Evolutionary conservation across 2,888 invertebrate species (phyloP).

Genomic region (Salpingus planirostris): DNA sequence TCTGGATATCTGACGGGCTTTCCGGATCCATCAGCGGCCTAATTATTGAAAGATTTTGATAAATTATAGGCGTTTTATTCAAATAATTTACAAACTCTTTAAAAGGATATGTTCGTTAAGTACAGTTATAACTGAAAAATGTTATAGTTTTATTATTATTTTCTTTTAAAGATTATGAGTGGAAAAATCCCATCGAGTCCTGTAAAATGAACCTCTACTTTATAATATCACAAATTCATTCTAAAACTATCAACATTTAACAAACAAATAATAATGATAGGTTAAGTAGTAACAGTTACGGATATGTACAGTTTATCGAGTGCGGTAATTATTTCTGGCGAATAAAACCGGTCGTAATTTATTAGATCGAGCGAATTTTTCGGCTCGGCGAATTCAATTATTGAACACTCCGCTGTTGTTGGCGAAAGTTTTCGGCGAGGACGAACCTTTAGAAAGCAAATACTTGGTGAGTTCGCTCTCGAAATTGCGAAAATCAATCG

Average conservation of each 20-base stretch:
- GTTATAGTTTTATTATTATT: too few relatives aligned
- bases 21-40: too few relatives aligned
- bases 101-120: constrained; percentile 11
- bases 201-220: constrained; percentile 12
- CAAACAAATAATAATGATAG: constrained; percentile 16
- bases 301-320: constrained; percentile 16
- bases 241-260: constrained; percentile 21
- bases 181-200: constrained; percentile 12
- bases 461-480: constrained; percentile 45
- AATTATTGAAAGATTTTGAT: too few relatives aligned
- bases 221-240: constrained; percentile 22
- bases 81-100: constrained; percentile 15
- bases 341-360: constrained; percentile 1
- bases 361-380: background rate
- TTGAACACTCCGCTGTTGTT: constrained; percentile 20
- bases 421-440: constrained; percentile 20
- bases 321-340: background rate
- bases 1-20: too few relatives aligned
- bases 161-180: too few relatives aligned
- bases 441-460: constrained; percentile 29
- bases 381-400: constrained; percentile 11
- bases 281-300: constrained; percentile 13
- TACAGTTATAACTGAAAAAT: too few relatives aligned
- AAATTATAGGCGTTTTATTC: too few relatives aligned
- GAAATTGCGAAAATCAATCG: constrained; percentile 45